Evolutionary conservation across 1,140 invertebrate species (phyloP).

Genomic region (Drosophila oshimai): DNA sequence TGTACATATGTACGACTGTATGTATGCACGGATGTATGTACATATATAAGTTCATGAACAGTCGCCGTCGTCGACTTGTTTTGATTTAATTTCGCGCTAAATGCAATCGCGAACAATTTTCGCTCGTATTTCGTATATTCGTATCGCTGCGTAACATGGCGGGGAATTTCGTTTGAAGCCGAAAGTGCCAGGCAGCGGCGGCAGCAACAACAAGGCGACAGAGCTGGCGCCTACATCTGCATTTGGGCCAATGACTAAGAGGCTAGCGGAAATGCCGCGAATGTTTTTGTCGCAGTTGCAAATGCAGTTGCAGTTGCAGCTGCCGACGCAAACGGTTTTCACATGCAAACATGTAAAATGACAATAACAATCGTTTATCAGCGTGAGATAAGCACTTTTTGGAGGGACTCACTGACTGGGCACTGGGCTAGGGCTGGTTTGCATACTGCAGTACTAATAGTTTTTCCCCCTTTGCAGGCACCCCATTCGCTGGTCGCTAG

Average conservation of each 20-base stretch:
- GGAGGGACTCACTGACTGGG: too few relatives aligned
- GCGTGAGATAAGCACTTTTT: constrained; percentile 1
- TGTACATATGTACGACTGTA: background rate
- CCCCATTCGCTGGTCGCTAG: constrained; percentile 6
- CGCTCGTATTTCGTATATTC: constrained; percentile 1
- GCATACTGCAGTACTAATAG: too few relatives aligned
- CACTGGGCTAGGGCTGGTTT: too few relatives aligned
- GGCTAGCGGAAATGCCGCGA: constrained; percentile 60
- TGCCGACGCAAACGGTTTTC: constrained; percentile 73
- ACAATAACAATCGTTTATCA: constrained; percentile 57
- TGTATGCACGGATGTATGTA: background rate
- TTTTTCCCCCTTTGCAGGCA: background rate
- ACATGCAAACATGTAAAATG: constrained; percentile 65
- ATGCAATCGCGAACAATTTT: constrained; percentile 73
- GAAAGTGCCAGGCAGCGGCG: constrained; percentile 45
- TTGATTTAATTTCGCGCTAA: constrained; percentile 79
- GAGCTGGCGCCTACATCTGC: constrained; percentile 48
- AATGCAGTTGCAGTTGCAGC: constrained; percentile 54
- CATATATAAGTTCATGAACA: constrained; percentile 72
- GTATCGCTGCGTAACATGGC: constrained; percentile 66
- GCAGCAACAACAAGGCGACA: constrained; percentile 28
- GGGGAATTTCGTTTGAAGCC: constrained; percentile 77
- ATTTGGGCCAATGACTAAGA: constrained; percentile 67
- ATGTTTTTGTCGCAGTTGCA: constrained; percentile 32
- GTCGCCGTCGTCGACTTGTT: constrained; percentile 65